Evolutionary conservation across 1,140 invertebrate genomes (phyloP), one percentile per base, ranked within the genome.

Genomic region (Colletes latitarsis): DNA sequence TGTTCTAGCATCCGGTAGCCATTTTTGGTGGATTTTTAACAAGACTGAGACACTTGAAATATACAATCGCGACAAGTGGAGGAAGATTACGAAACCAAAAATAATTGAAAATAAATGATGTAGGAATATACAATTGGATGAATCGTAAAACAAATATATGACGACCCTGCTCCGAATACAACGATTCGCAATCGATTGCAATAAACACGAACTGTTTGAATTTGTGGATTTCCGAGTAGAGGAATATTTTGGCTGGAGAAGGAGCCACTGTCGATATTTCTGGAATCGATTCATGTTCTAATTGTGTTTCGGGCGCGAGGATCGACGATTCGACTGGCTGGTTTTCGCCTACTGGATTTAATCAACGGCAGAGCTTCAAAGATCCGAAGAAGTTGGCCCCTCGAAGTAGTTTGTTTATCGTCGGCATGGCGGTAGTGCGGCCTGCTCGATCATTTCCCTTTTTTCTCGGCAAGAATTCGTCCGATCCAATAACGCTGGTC

Each of bases 351-450:
- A 87, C 87, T 84, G 85, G 88, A 90, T 92, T 92, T 92, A 93
- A 93, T 93, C 92, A 93, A 91, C 86, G 89, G 86, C 86, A 75
- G 68, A 82, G 89, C 91, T 92, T 93, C 92, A 93, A 93, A 93
- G 92, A 87, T 86, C 82, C 81, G 77, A 83, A 85, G 4, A 86
- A 85, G 86, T 86, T 58, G 30, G 52, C 74, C 71, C 83, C 80
- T 84, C 84, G 79, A 70, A 76, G 68, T 64, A 87, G 91, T 92
- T 92, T 93, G 91, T 93, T 93, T 93, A 92, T 92, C 85, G 86
- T 91, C 87, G 70, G 85, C 62, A 12, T 81, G 62, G 68, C 86
- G 79, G 85, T 84, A 83, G 41, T 41, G 70, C 60, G 58, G n/a
- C 64, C 53, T 62, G 83, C 68, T 55, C 82, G 83, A 83, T 85